A percentile compares a stretch with the other conserved stretches of the same genome.
Evolutionary conservation across 2,113 vertebrate genomes (phyloP).

Genomic region (Hippotragus niger): DNA sequence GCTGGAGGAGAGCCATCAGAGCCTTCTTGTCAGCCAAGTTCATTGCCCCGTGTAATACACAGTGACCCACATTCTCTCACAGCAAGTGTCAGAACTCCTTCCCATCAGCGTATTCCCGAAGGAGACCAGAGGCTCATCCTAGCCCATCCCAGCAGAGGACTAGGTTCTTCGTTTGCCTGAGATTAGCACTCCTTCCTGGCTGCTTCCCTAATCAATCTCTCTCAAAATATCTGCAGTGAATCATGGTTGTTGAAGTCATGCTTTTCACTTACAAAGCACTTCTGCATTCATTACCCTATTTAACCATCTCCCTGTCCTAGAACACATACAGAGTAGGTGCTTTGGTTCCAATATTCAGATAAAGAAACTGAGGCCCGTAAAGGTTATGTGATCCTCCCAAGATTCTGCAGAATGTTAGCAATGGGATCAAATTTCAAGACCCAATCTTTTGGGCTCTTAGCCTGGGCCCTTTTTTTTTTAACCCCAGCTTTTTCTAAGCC

Average conservation of each 20-base stretch:
- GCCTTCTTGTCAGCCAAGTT: conserved; percentile 36
- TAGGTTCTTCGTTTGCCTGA: background rate
- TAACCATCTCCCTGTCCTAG: conserved; percentile 39
- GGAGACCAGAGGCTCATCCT: conserved; percentile 54
- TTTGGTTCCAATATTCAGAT: background rate
- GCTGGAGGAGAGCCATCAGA: background rate
- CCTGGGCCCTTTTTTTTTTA: background rate
- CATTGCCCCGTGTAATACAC: conserved; percentile 49
- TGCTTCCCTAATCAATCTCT: conserved; percentile 64
- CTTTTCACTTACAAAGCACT: conserved; percentile 70
- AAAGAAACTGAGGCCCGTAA: background rate
- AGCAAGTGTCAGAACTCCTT: conserved; percentile 76
- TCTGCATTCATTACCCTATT: conserved; percentile 51
- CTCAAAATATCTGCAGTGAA: conserved; percentile 68
- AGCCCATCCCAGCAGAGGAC: background rate
- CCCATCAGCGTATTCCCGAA: conserved; percentile 76
- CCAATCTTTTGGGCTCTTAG: background rate
- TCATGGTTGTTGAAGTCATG: conserved; percentile 40
- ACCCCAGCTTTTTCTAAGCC: background rate
- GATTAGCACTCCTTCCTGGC: conserved; percentile 41
- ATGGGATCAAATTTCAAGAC: background rate
- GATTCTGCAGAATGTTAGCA: background rate
- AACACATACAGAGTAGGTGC: background rate
- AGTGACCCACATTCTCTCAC: conserved; percentile 79
- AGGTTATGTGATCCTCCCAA: background rate